Evolutionary conservation across 2,113 vertebrate genomes (phyloP).

Genomic region (Hemicordylus capensis): DNA sequence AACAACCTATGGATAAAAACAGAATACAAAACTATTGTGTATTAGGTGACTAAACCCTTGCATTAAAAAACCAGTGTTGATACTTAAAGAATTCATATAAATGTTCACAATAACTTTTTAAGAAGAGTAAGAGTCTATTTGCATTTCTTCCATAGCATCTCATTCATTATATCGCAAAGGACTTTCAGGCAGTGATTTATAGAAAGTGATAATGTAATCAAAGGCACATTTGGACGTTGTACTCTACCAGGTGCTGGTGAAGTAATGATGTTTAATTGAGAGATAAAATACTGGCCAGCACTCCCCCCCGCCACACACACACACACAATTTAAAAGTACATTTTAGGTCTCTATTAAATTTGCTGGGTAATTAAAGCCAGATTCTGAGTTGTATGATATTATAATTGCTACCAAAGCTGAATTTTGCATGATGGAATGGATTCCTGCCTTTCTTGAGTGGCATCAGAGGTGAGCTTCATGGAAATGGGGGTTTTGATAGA

Average conservation of each 20-base stretch:
- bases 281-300: not conserved
- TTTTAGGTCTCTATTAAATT: not conserved
- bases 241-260: not conserved
- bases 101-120: not conserved
- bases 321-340: not conserved
- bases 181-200: rapidly evolving
- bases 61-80: not conserved
- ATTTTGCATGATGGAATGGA: not conserved
- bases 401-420: not conserved
- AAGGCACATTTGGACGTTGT: rapidly evolving
- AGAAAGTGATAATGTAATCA: rapidly evolving
- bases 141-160: not conserved
- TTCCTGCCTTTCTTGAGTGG: not conserved
- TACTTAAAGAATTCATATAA: not conserved
- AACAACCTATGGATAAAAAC: rapidly evolving
- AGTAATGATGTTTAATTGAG: not conserved
- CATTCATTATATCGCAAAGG: rapidly evolving
- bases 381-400: not conserved
- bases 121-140: rapidly evolving
- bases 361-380: not conserved
- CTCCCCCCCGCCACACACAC: too few species aligned
- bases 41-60: not conserved
- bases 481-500: not conserved
- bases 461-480: not conserved
- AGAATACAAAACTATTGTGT: not conserved